Percentiles rank a stretch among this genome's conserved stretches.
phyloP scores from a whole-genome alignment of 2,797 vertebrate genomes.

The Mallotus villosus region DNA sequence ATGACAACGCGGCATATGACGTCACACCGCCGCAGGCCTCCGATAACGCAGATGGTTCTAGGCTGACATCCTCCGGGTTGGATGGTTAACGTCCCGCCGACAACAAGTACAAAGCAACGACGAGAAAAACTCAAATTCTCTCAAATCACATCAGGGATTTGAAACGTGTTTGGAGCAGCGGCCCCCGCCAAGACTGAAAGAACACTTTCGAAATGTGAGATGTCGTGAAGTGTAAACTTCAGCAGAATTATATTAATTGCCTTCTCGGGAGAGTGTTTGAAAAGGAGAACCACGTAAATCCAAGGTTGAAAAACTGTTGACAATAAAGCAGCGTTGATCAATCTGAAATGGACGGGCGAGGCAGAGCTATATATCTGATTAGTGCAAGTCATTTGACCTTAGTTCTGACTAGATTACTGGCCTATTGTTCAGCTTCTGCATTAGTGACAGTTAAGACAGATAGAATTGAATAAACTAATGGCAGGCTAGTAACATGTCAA shows the following conservation, averaged over 20 bases:
- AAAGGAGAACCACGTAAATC: constrained; percentile 50
- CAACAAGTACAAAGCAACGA: constrained; percentile 33
- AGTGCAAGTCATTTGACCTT: background rate
- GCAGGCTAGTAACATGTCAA: background rate
- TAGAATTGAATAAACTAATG: background rate
- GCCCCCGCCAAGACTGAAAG: constrained; percentile 43
- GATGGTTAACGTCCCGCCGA: background rate
- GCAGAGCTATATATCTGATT: background rate
- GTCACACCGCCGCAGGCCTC: constrained; percentile 10
- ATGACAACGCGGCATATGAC: constrained; percentile 2
- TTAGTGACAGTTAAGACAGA: background rate
- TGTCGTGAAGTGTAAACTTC: constrained; percentile 61
- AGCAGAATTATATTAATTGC: constrained; percentile 67
- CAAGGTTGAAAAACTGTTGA: constrained; percentile 28
- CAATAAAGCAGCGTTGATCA: constrained; percentile 42
- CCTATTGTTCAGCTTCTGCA: background rate
- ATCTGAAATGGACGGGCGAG: constrained; percentile 20
- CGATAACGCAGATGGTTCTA: constrained; percentile 14
- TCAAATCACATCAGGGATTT: constrained; percentile 30
- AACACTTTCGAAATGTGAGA: constrained; percentile 43
- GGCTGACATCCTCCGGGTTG: constrained; percentile 3
- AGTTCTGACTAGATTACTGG: background rate
- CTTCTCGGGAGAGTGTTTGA: constrained; percentile 43
- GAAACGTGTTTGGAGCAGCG: constrained; percentile 38
- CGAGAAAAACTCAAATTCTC: constrained; percentile 23